These are phyloP conservation scores for Mesorhabditis sp. DNA, from an alignment of 2,888 invertebrate genomes.

Conservation along the genomic window DNA sequence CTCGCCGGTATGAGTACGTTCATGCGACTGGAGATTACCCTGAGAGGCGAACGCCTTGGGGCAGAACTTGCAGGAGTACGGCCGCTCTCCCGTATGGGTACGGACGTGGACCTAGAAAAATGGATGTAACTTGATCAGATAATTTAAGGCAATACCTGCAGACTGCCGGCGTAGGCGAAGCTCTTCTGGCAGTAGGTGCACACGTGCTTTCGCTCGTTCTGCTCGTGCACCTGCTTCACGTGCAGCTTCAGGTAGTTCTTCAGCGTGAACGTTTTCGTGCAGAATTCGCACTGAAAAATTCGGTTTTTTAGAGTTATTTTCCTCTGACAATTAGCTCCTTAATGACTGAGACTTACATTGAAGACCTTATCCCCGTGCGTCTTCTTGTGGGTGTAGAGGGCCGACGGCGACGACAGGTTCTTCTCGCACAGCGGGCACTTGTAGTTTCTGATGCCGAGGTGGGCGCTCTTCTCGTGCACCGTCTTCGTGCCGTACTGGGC, in stretches of 20 bases:
- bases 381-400: slow-evolving; percentile 58
- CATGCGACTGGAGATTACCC: slow-evolving; percentile 57
- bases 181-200: slow-evolving; percentile 52
- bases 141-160: slow-evolving; percentile 38
- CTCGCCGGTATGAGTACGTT: slow-evolving; percentile 56
- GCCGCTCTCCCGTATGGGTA: slow-evolving; percentile 57
- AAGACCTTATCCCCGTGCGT: slow-evolving; percentile 57
- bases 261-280: slow-evolving; percentile 56
- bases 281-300: slow-evolving; percentile 47
- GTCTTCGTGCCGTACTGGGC: slow-evolving; percentile 59
- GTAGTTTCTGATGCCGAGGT: slow-evolving; percentile 55
- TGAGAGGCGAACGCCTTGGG: slow-evolving; percentile 57
- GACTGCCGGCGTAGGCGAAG: slow-evolving; percentile 57
- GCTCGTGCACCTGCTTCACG: slow-evolving; percentile 56
- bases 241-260: slow-evolving; percentile 58
- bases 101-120: slow-evolving; percentile 52
- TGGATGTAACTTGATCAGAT: background rate
- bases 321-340: background rate
- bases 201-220: slow-evolving; percentile 51
- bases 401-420: slow-evolving; percentile 55
- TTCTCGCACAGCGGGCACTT: slow-evolving; percentile 57
- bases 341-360: slow-evolving; percentile 16
- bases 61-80: slow-evolving; percentile 52
- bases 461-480: slow-evolving; percentile 57
- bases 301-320: background rate